Conservation (phyloP, 2,888 invertebrate genomes). For the Parelbella ahira region DNA sequence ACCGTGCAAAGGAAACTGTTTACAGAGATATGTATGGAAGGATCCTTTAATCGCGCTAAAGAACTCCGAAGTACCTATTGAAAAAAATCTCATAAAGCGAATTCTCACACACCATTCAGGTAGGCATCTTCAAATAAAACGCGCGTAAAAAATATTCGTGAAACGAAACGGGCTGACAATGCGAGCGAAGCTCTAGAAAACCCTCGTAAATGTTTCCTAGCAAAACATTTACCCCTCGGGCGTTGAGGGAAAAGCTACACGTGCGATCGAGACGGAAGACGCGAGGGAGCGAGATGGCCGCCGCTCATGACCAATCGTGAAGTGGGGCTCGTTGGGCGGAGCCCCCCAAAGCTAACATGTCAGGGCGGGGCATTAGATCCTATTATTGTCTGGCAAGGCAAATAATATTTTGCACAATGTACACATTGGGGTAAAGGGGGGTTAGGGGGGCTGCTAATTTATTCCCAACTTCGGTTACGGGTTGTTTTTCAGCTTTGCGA, state of each 20-base stretch:
- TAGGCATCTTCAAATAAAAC: constrained; percentile 71
- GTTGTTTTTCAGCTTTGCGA: constrained; percentile 80
- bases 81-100: constrained; percentile 75
- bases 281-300: constrained; percentile 41
- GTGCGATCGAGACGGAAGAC: constrained; percentile 44
- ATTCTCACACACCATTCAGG: constrained; percentile 77
- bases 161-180: constrained; percentile 63
- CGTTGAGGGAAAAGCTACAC: constrained; percentile 74
- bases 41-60: constrained; percentile 65
- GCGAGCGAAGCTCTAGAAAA: constrained; percentile 68
- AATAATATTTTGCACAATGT: constrained; percentile 87
- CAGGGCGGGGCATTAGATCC: constrained; percentile 78
- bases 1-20: constrained; percentile 52
- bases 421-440: constrained; percentile 79
- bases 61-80: constrained; percentile 48
- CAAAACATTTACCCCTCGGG: constrained; percentile 81
- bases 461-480: constrained; percentile 80
- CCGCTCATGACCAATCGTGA: constrained; percentile 52
- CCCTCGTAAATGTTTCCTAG: constrained; percentile 79
- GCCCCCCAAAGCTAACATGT: constrained; percentile 77
- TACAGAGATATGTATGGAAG: constrained; percentile 47
- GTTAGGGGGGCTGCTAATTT: constrained; percentile 70
- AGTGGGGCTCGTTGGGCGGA: constrained; percentile 53
- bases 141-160: constrained; percentile 71
- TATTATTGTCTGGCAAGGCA: constrained; percentile 84